Evolutionary conservation across 2,113 vertebrate species (phyloP).

Genomic region (Pipra filicauda): DNA sequence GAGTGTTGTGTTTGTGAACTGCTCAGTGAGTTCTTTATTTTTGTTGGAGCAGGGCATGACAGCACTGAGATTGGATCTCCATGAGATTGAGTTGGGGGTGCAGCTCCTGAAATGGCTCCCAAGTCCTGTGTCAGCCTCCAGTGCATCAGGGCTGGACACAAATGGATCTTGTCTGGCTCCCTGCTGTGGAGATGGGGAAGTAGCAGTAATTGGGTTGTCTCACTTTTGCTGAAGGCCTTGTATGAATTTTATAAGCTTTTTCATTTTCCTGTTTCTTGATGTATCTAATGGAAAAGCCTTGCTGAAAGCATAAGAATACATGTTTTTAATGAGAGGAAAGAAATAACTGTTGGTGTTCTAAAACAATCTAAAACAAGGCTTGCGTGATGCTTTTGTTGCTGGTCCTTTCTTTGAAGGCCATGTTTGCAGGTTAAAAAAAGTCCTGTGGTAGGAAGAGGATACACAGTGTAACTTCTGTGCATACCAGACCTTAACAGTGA

Average conservation of each 20-base stretch:
- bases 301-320: background rate
- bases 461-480: background rate
- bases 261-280: background rate
- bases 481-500: background rate
- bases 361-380: background rate
- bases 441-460: background rate
- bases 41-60: background rate
- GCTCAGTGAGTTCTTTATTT: background rate
- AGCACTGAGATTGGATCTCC: background rate
- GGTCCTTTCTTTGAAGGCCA: background rate
- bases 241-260: background rate
- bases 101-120: background rate
- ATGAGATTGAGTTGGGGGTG: background rate
- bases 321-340: background rate
- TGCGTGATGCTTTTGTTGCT: background rate
- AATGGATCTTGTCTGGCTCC: background rate
- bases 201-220: background rate
- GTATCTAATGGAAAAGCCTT: background rate
- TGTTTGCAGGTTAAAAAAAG: background rate
- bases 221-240: background rate
- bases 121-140: background rate
- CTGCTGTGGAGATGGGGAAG: background rate
- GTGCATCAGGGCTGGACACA: background rate
- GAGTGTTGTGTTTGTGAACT: background rate
- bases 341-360: background rate